These are phyloP conservation scores for Oithona nana DNA, from an alignment of 2,888 invertebrate species.

Conservation along the genomic window DNA sequence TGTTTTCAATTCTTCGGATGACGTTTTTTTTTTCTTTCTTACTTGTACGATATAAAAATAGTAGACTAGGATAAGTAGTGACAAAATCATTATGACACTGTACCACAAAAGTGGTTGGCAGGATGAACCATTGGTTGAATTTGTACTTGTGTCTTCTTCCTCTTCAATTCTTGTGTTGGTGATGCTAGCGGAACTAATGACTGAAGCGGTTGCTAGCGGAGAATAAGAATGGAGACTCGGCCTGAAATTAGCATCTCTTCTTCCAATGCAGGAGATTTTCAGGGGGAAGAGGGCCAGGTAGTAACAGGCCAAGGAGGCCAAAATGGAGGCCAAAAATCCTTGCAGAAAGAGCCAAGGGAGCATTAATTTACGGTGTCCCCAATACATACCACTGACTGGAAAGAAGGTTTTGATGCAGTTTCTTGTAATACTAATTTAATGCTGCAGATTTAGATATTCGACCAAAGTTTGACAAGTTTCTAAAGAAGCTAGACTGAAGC, in stretches of 20 bases:
- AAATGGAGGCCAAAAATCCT: background rate
- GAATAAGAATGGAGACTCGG: no score
- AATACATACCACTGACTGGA: background rate
- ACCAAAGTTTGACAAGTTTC: no score
- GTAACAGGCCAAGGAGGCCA: background rate
- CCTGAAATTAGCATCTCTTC: no score
- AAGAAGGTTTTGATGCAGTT: no score
- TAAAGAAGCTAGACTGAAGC: no score
- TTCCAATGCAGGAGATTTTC: background rate
- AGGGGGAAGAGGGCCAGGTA: background rate
- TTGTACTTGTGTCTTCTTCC: background rate
- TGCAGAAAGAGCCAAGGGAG: background rate
- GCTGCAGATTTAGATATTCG: no score
- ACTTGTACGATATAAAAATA: slow-evolving; percentile 1
- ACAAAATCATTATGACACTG: slow-evolving; percentile 1
- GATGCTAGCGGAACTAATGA: background rate
- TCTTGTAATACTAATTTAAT: no score
- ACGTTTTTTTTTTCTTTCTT: background rate
- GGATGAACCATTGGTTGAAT: background rate
- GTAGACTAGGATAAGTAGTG: background rate
- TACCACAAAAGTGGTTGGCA: slow-evolving; percentile 1
- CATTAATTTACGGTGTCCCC: background rate
- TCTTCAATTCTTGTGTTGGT: background rate
- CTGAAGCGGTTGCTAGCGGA: no score
- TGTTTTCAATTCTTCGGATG: no score